phyloP scores from a whole-genome alignment of 2,797 vertebrate genomes.

The Peromyscus aztecus region DNA sequence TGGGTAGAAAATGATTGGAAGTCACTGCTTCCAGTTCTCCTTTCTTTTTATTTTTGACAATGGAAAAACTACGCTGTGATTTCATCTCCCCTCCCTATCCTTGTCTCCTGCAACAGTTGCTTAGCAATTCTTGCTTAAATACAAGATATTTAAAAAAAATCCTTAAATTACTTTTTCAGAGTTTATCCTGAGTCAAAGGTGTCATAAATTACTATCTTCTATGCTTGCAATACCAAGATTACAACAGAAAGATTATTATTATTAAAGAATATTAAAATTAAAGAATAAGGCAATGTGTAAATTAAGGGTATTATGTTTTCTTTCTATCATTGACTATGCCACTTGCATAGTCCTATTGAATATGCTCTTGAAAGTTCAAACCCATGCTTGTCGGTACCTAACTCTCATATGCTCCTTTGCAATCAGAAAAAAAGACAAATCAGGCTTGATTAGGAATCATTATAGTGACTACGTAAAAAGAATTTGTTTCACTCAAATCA shows the following conservation, averaged over 20 bases:
- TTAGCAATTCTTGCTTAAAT: conserved; percentile 55
- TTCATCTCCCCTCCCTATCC: conserved; percentile 13
- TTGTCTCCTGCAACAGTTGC: conserved; percentile 10
- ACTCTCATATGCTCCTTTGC: not conserved
- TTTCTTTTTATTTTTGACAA: conserved; percentile 53
- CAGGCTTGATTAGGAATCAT: conserved; percentile 21
- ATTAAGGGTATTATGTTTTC: conserved; percentile 65
- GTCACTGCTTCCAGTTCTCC: conserved; percentile 45
- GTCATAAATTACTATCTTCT: conserved; percentile 45
- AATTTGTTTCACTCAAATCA: not conserved
- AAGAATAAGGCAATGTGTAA: conserved; percentile 63
- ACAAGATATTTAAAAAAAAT: not conserved
- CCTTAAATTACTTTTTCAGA: not conserved
- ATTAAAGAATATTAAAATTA: conserved; percentile 27
- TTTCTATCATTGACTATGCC: conserved; percentile 43
- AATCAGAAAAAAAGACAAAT: not conserved
- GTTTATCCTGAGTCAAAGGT: conserved; percentile 32
- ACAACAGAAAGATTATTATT: not conserved
- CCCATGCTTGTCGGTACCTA: not conserved
- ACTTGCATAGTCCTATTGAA: conserved; percentile 36
- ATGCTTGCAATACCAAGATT: conserved; percentile 52
- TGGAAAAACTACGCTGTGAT: conserved; percentile 50
- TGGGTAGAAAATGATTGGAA: conserved; percentile 66
- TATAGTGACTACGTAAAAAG: not conserved
- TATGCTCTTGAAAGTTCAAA: not conserved